Conservation (phyloP, 2,797 vertebrate genomes). For the Chaenodraco wilsoni region DNA sequence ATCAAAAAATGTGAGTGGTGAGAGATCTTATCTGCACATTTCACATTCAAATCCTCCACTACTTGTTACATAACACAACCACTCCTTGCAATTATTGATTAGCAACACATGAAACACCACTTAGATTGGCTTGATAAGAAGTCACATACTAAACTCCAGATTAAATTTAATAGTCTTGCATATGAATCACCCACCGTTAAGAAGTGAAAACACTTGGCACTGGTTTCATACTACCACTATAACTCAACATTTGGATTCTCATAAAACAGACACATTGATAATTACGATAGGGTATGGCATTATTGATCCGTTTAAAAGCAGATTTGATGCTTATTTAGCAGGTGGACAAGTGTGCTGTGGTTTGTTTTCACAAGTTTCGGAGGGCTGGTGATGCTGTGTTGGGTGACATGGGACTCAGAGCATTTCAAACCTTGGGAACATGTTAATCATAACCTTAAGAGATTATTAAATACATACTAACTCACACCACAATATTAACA, state of each 20-base stretch:
- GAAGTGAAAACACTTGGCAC: neutral
- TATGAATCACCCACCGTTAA: neutral
- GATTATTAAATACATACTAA: neutral
- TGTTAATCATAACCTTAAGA: neutral
- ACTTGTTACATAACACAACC: conserved; percentile 39
- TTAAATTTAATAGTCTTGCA: conserved; percentile 9
- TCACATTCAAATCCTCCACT: conserved; percentile 13
- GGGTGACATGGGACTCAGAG: neutral
- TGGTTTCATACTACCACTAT: neutral
- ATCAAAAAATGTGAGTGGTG: neutral
- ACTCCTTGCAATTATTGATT: conserved; percentile 29
- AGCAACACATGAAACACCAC: conserved; percentile 4
- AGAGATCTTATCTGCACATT: neutral
- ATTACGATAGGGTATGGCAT: fast-evolving
- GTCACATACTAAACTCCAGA: neutral
- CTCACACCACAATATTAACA: neutral
- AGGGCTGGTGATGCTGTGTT: neutral
- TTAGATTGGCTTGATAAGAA: neutral
- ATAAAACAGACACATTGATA: neutral
- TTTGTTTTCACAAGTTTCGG: conserved; percentile 21
- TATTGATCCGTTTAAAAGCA: neutral
- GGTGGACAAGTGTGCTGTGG: neutral
- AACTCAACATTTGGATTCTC: neutral
- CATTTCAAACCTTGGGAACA: neutral
- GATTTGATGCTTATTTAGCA: neutral